These are phyloP conservation scores for Lypha dubia DNA, from an alignment of 2,888 invertebrate species.

Conservation along the genomic window DNA sequence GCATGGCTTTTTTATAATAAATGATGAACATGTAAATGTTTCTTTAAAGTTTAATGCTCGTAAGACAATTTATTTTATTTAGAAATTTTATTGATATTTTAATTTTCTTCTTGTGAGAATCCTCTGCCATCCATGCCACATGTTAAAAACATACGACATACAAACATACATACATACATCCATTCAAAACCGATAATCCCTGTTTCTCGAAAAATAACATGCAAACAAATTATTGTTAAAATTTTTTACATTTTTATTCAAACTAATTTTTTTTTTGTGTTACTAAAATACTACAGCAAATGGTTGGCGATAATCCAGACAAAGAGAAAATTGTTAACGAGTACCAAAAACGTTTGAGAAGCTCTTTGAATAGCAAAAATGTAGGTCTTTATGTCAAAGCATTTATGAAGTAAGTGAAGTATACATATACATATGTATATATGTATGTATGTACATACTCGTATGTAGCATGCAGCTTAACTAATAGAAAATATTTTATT, in stretches of 20 bases:
- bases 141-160: too few relatives aligned
- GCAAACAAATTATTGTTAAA: slow-evolving; percentile 10
- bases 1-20: slow-evolving; percentile 8
- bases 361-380: slow-evolving; percentile 91
- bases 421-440: background rate
- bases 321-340: slow-evolving; percentile 90
- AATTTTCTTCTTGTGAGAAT: background rate
- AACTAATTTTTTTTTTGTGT: slow-evolving; percentile 11
- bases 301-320: slow-evolving; percentile 86
- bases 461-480: too few relatives aligned
- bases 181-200: too few relatives aligned
- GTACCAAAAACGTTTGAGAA: slow-evolving; percentile 90
- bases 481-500: too few relatives aligned
- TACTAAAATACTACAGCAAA: slow-evolving; percentile 83
- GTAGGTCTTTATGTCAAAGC: slow-evolving; percentile 92
- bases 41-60: background rate
- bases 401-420: slow-evolving; percentile 89
- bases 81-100: slow-evolving; percentile 18
- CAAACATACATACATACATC: too few relatives aligned
- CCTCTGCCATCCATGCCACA: background rate
- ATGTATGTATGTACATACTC: background rate
- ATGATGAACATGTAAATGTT: slow-evolving; percentile 7
- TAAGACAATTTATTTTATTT: background rate
- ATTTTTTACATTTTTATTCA: slow-evolving; percentile 14
- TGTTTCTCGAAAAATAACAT: background rate